Evolutionary conservation across 2,797 vertebrate genomes (phyloP), one percentile per base, ranked within the genome.

Genomic region (Perdix hodgsoniae): DNA sequence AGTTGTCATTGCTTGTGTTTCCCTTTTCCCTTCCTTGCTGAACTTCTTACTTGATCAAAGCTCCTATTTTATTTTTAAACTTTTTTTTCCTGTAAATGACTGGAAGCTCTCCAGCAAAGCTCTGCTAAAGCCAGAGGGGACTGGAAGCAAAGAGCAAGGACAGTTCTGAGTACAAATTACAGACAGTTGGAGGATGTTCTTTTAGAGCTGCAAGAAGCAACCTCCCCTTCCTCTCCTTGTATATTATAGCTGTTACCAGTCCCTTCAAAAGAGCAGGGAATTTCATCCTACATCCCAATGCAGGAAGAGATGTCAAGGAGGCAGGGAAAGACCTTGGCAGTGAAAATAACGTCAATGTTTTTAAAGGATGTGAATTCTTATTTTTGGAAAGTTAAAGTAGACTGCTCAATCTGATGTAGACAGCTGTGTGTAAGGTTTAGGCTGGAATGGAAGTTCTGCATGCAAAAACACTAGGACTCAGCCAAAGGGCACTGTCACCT

Each of bases 281-380:
- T 83, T 94, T 84, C 2, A 26, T 82, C 83, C 54, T 88, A 42
- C 77, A 57, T 61, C 72, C 57, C 52, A 83, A 3, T 72, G n/a
- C 91, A 95, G 93, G 91, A 95, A 96, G 83, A 88, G 69, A 42
- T 92, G 92, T 95, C 96, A 96, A 96, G 83, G 67, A 65, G 80
- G 67, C 86, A 74, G 40, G 81, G 90, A 77, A 90, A 71, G 74
- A 79, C 83, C 81, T 95, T 94, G 93, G 90, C 93, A 91, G 65
- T 42, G 39, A 45, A 77, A 74, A 75, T 59, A 85, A 26, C 47
- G 65, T 83, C 16, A 66, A 75, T 88, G 86, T 95, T 96, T 95
- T 94, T 93, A 93, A 96, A 95, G 94, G 93, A 96, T 94, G 86
- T 94, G 90, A 61, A 83, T 61, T 60, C 49, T 66, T 94, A 88